Percentiles rank a stretch among this genome's conserved stretches.
Evolutionary conservation across 2,888 invertebrate species (phyloP).

Genomic region (Dicyrtoma fusca): DNA sequence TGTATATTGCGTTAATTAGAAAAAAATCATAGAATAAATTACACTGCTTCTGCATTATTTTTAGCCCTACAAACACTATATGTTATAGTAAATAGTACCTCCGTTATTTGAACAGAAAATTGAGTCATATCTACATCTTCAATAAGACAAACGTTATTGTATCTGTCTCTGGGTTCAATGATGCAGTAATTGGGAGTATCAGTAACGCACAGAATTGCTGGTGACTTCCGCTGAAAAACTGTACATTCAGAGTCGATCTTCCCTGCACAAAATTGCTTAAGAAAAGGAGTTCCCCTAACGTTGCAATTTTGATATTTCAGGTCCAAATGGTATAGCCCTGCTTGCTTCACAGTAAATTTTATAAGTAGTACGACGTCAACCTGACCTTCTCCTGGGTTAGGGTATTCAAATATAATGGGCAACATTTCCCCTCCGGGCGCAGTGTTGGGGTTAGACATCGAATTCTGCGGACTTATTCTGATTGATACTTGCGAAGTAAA

Average conservation of each 20-base stretch:
- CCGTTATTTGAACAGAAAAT: conserved; percentile 44
- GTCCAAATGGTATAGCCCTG: conserved; percentile 61
- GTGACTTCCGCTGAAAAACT: conserved; percentile 48
- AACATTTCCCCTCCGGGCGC: conserved; percentile 38
- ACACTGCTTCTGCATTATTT: no score
- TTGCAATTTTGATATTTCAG: conserved; percentile 60
- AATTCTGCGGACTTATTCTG: conserved; percentile 15
- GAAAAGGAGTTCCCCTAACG: conserved; percentile 62
- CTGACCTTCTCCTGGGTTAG: conserved; percentile 53
- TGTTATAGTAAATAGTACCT: conserved; percentile 24
- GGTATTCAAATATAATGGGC: conserved; percentile 60
- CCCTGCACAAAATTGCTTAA: conserved; percentile 61
- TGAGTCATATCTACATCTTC: conserved; percentile 48
- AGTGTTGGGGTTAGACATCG: background rate
- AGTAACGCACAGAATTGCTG: conserved; percentile 44
- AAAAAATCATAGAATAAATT: conserved; percentile 40
- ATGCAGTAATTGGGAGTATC: conserved; percentile 41
- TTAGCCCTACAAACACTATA: no score
- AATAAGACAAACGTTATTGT: conserved; percentile 52
- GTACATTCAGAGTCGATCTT: conserved; percentile 50
- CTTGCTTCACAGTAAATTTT: conserved; percentile 61
- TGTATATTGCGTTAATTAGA: no score
- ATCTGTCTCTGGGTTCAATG: conserved; percentile 51
- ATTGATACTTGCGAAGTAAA: conserved; percentile 20
- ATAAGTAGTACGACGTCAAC: conserved; percentile 60